These are phyloP conservation scores for Noctilio leporinus DNA, from an alignment of 2,113 vertebrate species.

Conservation along the genomic window DNA sequence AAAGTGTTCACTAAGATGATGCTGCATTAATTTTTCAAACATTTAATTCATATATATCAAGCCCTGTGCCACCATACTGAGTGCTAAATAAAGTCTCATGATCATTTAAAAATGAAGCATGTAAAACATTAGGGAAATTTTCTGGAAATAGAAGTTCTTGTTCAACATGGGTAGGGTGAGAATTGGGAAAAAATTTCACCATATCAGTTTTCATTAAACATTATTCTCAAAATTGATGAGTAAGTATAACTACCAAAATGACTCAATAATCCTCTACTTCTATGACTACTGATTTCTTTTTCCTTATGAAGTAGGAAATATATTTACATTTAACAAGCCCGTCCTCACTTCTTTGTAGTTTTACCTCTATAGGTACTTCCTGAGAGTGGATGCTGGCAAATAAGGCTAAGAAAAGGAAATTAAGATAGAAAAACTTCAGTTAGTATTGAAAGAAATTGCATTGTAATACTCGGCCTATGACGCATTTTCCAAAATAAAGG, in stretches of 20 bases:
- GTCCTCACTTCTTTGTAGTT: accelerated
- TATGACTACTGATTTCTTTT: neutral
- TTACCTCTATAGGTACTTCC: neutral
- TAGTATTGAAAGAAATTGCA: neutral
- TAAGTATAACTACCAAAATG: neutral
- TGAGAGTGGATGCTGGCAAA: neutral
- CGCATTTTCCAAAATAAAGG: neutral
- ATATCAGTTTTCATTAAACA: neutral
- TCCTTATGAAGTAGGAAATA: neutral
- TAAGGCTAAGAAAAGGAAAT: neutral
- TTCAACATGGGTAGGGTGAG: neutral
- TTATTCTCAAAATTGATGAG: neutral
- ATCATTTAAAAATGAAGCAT: neutral
- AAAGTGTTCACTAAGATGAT: neutral
- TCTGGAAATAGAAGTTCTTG: neutral
- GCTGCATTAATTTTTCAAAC: neutral
- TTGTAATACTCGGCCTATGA: neutral
- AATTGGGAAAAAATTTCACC: neutral
- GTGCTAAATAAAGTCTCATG: neutral
- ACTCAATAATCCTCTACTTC: neutral
- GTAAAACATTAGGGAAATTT: neutral
- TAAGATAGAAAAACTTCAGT: neutral
- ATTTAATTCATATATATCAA: neutral
- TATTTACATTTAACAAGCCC: neutral
- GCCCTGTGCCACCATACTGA: neutral